Evolutionary conservation across 2,113 vertebrate species (phyloP).

Genomic region (Canis aureus): DNA sequence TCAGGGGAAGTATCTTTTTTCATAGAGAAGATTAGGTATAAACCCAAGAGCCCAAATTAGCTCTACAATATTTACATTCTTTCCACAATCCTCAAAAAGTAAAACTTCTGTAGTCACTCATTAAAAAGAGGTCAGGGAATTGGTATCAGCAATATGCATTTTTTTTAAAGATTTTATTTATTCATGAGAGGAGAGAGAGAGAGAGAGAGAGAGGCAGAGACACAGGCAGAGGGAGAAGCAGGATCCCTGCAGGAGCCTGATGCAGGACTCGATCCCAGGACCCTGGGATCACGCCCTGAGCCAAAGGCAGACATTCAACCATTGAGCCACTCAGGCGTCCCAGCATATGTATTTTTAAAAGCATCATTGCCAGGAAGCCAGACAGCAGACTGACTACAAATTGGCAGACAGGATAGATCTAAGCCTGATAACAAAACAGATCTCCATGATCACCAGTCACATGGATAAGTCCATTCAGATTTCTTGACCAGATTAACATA

Average conservation of each 20-base stretch:
- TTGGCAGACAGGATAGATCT: neutral
- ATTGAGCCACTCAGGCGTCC: no score
- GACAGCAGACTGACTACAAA: no score
- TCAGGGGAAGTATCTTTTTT: neutral
- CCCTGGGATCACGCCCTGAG: no score
- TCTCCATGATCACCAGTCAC: neutral
- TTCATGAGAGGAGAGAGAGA: no score
- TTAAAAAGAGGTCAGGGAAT: neutral
- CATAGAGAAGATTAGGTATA: neutral
- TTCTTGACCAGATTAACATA: neutral
- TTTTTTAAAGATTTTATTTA: no score
- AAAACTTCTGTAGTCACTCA: neutral
- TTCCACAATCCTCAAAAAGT: constrained; percentile 34
- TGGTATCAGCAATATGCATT: neutral
- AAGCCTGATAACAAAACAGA: neutral
- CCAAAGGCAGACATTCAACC: no score
- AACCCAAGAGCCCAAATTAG: neutral
- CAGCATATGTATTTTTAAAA: neutral
- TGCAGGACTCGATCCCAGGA: no score
- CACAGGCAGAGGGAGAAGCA: no score
- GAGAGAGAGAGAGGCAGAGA: no score
- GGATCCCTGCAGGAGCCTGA: no score
- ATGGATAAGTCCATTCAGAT: neutral
- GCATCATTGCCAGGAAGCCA: neutral
- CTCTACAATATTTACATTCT: neutral